Evolutionary conservation across 1,140 invertebrate genomes (phyloP).

Genomic region (Drosophila orosa): DNA sequence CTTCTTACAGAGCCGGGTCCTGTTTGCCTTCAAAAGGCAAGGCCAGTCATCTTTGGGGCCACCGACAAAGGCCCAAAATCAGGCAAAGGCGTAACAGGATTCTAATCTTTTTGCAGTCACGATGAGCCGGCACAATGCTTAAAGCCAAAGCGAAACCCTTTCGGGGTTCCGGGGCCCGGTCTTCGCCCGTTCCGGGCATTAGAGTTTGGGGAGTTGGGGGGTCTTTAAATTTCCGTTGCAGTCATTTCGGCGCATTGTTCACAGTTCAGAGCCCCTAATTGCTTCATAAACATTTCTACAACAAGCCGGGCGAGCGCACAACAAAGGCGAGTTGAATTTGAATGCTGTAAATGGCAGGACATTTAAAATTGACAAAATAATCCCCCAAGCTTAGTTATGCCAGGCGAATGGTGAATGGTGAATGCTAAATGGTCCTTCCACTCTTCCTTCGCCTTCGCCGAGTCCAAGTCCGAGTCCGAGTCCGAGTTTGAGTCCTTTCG

Average conservation of each 20-base stretch:
- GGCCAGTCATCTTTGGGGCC: constrained; percentile 44
- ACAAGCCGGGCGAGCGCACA: constrained; percentile 50
- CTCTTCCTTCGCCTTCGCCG: not conserved
- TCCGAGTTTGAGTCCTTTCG: constrained; percentile 7
- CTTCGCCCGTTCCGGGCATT: constrained; percentile 15
- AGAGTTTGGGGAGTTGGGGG: constrained; percentile 11
- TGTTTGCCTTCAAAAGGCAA: constrained; percentile 18
- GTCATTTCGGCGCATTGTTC: constrained; percentile 78
- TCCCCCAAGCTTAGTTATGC: constrained; percentile 77
- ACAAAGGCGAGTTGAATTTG: constrained; percentile 73
- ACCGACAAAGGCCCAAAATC: constrained; percentile 62
- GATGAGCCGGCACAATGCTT: constrained; percentile 72
- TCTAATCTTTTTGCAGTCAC: constrained; percentile 78
- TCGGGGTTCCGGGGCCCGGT: constrained; percentile 6
- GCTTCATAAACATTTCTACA: constrained; percentile 81
- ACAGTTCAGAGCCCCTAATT: constrained; percentile 73
- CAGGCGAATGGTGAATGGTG: constrained; percentile 53
- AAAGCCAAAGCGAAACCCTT: constrained; percentile 61
- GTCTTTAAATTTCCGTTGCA: constrained; percentile 74
- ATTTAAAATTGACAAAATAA: constrained; percentile 83
- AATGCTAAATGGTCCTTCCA: constrained; percentile 46
- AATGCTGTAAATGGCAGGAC: constrained; percentile 81
- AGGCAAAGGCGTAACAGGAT: constrained; percentile 73
- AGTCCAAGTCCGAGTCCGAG: not conserved
- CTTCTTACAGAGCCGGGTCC: constrained; percentile 29